phyloP scores from a whole-genome alignment of 2,797 vertebrate genomes.

The Morus bassanus region DNA sequence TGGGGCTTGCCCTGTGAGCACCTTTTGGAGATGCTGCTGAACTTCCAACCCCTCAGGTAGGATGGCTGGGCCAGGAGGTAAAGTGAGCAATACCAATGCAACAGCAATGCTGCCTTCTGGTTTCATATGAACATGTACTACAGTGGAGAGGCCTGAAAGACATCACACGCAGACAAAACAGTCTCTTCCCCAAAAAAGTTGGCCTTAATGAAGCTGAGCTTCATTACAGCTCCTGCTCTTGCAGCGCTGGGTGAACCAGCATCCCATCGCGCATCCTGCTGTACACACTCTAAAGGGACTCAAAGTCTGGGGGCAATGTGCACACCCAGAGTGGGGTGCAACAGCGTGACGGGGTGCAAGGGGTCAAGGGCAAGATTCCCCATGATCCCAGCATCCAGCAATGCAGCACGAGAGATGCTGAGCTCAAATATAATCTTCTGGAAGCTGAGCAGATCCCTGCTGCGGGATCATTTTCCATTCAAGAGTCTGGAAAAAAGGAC shows the following conservation, averaged over 20 bases:
- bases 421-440: background rate
- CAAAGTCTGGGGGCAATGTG: background rate
- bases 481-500: background rate
- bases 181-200: background rate
- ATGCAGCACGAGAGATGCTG: background rate
- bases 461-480: background rate
- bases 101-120: background rate
- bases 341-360: background rate
- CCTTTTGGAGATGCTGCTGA: background rate
- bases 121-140: background rate
- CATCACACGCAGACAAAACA: background rate
- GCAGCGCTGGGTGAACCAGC: background rate
- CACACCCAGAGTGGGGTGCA: fast-evolving
- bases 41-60: background rate
- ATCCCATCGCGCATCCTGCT: fast-evolving
- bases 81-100: background rate
- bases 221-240: background rate
- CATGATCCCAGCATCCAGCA: background rate
- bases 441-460: background rate
- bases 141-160: background rate
- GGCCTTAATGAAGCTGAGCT: background rate
- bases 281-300: background rate
- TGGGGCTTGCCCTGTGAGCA: background rate
- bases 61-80: background rate
- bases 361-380: background rate